Evolutionary conservation across 2,113 vertebrate species (phyloP), one percentile per base, ranked within the genome.

Genomic region (Oceanites oceanicus): DNA sequence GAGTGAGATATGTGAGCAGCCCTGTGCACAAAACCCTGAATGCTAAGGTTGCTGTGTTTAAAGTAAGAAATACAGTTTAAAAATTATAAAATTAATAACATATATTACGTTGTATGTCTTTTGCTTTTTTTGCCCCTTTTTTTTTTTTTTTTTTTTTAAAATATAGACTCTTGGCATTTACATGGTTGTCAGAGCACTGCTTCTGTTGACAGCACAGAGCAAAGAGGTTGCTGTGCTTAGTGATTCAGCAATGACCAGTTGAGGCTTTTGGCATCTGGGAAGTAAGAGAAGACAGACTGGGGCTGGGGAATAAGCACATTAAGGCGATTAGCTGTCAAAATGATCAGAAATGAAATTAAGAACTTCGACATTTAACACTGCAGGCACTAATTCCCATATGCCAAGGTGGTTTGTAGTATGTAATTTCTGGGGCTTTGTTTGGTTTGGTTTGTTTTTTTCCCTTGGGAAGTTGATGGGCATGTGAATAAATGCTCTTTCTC

Each of bases 241-340:
- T 91, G 80, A 63, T 90, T 88, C 71, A 90, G 80, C 87, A 82
- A 9, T 45, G 84, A 90, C 34, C 58, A 45, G 50, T 50, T 88
- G 82, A 74, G 62, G 71, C 71, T 92, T 87, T 75, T 94, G 87
- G 82, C 75, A 86, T 73, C 58, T 77, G 90, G 66, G 77, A 67
- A 93, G 81, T 40, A 55, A 84, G 56, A 52, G 86, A 55, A 85
- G 89, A 40, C 55, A 78, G 80, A 61, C 49, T 65, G 80, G 62
- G 44, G 73, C 77, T 90, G 70, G 74, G 56, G 88, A 86, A 25
- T 59, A 42, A 90, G 87, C 85, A 88, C 66, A 80, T 78, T 49
- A 82, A 73, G 53, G 74, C 49, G 90, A 83, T 86, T 90, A 90
- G 71, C 96, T 94, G 88, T 96, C 95, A 95, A n/a, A 96, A 86